Evolutionary conservation across 2,113 vertebrate species (phyloP), one percentile per base, ranked within the genome.

Genomic region (Nothobranchius kuhntae): DNA sequence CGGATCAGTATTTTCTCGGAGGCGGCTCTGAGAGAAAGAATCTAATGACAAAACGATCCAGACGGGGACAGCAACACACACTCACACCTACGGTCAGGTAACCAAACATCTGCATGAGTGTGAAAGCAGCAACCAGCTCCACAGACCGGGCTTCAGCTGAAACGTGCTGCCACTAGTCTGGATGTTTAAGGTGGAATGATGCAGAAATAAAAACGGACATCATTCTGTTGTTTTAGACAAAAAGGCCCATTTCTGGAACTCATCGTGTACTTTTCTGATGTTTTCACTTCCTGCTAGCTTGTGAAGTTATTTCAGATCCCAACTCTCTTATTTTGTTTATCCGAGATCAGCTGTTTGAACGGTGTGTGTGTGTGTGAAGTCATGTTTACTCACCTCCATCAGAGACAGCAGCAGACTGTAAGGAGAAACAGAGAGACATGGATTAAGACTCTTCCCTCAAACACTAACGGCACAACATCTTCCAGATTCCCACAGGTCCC

Each of bases 321-420:
- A 30, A 30, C 30, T 3, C 30, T 30, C 30, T 30, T 3, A 30
- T 4, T 30, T 30, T 30, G 4, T 30, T 30, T 30, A 30, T 30
- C 30, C 2, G 30, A 3, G 30, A 30, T 30, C 30, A 30, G 30
- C 2, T 30, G 30, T 30, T 4, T 30, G 30, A 30, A 30, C 30
- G 30, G 30, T 30, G 30, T 30, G 30, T 21, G 21, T 21, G 21
- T 48, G 13, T 48, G 14, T 15, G 24, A 64, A 67, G 60, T 48
- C 0, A 13, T 17, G 1, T 77, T 1, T 86, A 92, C 98, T 99
- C 94, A 99, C 98, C 98, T 89, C 98, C 97, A 92, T 99, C 98
- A 66, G 98, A 99, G 86, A 98, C 96, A 73, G 96, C 96, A 75
- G 96, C 95, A 75, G 96, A 96, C 98, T 99, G 97, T 77, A 95